Percentiles rank a stretch among this genome's conserved stretches.
Evolutionary conservation across 2,888 invertebrate species (phyloP).

Genomic region (Xestia c-nigrum): DNA sequence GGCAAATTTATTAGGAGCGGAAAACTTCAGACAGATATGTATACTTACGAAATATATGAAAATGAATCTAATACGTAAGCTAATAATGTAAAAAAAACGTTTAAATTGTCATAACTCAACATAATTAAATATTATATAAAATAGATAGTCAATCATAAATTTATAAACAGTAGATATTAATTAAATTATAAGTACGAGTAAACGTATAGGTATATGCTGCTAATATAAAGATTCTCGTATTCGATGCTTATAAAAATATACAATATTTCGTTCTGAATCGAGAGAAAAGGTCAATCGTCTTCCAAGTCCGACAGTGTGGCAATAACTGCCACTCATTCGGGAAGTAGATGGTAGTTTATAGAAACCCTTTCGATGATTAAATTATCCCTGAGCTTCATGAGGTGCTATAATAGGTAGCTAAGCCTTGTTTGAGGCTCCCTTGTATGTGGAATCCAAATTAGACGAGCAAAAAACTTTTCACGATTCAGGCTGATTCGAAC

Average conservation of each 20-base stretch:
- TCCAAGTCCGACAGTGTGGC: constrained; percentile 27
- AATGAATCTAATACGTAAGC: constrained; percentile 9
- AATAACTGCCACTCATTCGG: neutral
- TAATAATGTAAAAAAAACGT: neutral
- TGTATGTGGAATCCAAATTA: neutral
- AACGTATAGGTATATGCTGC: constrained; percentile 21
- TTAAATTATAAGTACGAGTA: too few relatives aligned
- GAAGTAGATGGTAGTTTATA: constrained; percentile 18
- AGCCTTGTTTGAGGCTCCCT: neutral
- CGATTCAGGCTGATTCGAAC: too few relatives aligned
- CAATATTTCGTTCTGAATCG: neutral
- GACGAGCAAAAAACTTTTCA: too few relatives aligned
- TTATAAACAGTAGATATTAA: neutral
- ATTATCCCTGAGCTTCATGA: neutral
- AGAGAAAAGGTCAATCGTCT: constrained; percentile 36
- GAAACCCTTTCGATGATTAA: neutral
- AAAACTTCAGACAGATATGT: neutral
- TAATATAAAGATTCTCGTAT: neutral
- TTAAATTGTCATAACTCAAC: neutral
- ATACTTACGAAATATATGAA: neutral
- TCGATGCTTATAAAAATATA: neutral
- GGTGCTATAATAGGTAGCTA: neutral
- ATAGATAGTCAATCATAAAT: constrained; percentile 6
- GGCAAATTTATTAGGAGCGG: neutral
- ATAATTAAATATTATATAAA: neutral